A percentile compares a stretch with the other conserved stretches of the same genome.
These are phyloP conservation scores for Pontoporia blainvillei DNA, from an alignment of 2,113 vertebrate species.

Conservation along the genomic window DNA sequence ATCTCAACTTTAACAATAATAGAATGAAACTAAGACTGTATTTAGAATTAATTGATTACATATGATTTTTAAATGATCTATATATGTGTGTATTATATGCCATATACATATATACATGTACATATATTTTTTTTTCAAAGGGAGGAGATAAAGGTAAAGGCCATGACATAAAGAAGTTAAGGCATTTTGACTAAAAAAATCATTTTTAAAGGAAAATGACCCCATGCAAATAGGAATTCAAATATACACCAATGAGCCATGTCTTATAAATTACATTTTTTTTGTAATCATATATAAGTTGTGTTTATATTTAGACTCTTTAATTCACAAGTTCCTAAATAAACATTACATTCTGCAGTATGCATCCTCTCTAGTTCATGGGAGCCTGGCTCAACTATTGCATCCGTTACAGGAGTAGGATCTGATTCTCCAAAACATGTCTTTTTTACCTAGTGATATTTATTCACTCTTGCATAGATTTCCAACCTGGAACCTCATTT, in stretches of 20 bases:
- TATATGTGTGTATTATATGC: neutral
- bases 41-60: neutral
- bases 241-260: neutral
- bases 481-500: neutral
- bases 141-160: neutral
- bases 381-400: neutral
- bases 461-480: neutral
- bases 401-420: too few species aligned
- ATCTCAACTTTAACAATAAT: neutral
- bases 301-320: neutral
- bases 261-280: neutral
- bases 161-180: neutral
- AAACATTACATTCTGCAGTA: neutral
- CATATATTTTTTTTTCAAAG: neutral
- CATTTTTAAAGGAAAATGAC: neutral
- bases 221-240: neutral
- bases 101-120: neutral
- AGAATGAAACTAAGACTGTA: neutral
- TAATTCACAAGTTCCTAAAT: neutral
- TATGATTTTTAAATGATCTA: neutral
- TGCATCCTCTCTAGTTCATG: neutral
- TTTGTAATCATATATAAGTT: neutral
- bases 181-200: neutral
- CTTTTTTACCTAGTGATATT: neutral
- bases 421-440: neutral